Percentiles rank a stretch among this genome's conserved stretches.
Evolutionary conservation across 2,113 vertebrate species (phyloP).

Genomic region (Eupsittula cactorum): DNA sequence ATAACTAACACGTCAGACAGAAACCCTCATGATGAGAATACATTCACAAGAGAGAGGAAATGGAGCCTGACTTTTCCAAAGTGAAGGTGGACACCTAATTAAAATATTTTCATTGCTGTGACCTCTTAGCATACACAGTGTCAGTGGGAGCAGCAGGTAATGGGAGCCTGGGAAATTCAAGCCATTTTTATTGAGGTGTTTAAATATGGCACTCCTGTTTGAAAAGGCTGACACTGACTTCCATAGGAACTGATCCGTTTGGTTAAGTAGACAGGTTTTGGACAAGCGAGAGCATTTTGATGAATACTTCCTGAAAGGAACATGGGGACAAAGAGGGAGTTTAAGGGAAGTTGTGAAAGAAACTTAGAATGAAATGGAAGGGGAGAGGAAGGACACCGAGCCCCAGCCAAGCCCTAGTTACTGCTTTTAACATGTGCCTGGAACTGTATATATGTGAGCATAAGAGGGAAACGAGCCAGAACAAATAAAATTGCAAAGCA

Average conservation of each 20-base stretch:
- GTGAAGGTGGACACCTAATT: not conserved
- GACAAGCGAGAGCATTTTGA: constrained; percentile 38
- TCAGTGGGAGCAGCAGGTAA: not conserved
- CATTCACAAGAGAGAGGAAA: not conserved
- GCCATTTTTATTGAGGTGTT: not conserved
- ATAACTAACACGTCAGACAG: not conserved
- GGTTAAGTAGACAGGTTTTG: not conserved
- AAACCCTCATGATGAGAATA: not conserved
- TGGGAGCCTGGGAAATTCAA: not conserved
- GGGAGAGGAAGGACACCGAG: constrained; percentile 58
- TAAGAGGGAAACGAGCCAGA: constrained; percentile 73
- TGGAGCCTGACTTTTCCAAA: not conserved
- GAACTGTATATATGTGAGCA: constrained; percentile 49
- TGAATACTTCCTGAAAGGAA: constrained; percentile 31
- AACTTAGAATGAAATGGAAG: constrained; percentile 29
- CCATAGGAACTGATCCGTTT: not conserved
- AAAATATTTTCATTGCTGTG: not conserved
- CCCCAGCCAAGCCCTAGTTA: constrained; percentile 44
- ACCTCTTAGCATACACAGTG: not conserved
- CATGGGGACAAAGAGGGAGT: not conserved
- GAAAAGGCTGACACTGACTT: not conserved
- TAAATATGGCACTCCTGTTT: not conserved
- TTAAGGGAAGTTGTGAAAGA: constrained; percentile 25
- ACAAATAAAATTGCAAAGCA: constrained; percentile 71
- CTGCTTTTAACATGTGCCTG: constrained; percentile 70